Evolutionary conservation across 1,140 invertebrate species (phyloP).

Genomic region (Mercenaria mercenaria): DNA sequence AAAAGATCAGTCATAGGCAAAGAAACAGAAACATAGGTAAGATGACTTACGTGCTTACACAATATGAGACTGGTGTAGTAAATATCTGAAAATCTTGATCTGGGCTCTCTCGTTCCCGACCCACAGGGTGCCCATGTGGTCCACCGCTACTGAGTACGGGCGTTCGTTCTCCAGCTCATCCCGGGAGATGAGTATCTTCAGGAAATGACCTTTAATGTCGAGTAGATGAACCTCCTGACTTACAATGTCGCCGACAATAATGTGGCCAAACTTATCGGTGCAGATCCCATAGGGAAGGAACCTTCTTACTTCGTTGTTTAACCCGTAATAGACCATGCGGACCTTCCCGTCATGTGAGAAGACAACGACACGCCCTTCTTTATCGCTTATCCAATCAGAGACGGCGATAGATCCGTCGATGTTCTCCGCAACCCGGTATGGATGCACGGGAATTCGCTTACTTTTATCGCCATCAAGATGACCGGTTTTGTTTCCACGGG

Average conservation of each 20-base stretch:
- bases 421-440: slow-evolving; percentile 60
- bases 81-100: slow-evolving; percentile 55
- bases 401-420: slow-evolving; percentile 56
- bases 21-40: too few species aligned
- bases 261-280: slow-evolving; percentile 55
- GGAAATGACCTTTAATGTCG: slow-evolving; percentile 60
- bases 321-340: slow-evolving; percentile 58
- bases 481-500: slow-evolving; percentile 57
- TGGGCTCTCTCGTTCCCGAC: slow-evolving; percentile 58
- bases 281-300: slow-evolving; percentile 62
- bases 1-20: too few species aligned
- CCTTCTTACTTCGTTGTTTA: neutral
- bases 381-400: slow-evolving; percentile 57
- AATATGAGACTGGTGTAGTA: slow-evolving; percentile 51
- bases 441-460: slow-evolving; percentile 49
- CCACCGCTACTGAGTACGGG: slow-evolving; percentile 58
- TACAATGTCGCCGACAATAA: slow-evolving; percentile 54
- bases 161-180: slow-evolving; percentile 40
- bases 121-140: slow-evolving; percentile 51
- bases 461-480: slow-evolving; percentile 52
- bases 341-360: slow-evolving; percentile 55
- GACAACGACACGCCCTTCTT: slow-evolving; percentile 58
- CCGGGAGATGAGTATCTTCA: slow-evolving; percentile 22
- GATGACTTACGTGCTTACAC: slow-evolving; percentile 66
- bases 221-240: slow-evolving; percentile 58